These are phyloP conservation scores for Sus cebifrons DNA, from an alignment of 2,797 vertebrate genomes.

Conservation along the genomic window DNA sequence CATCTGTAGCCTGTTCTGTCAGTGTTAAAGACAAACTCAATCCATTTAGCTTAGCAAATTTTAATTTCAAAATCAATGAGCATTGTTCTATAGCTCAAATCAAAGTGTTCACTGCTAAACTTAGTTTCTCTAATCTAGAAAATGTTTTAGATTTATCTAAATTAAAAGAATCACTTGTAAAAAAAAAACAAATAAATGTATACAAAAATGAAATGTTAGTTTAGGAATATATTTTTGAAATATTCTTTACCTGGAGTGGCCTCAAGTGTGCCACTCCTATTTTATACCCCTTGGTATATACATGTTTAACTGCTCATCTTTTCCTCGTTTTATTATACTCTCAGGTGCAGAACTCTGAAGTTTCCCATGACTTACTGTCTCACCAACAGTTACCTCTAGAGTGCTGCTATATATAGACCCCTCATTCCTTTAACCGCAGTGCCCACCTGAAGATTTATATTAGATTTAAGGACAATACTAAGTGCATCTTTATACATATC, in stretches of 20 bases:
- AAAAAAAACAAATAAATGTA: neutral
- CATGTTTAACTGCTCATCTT: neutral
- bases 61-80: slow-evolving; percentile 39
- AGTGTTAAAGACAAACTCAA: neutral
- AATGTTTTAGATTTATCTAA: slow-evolving; percentile 41
- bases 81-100: neutral
- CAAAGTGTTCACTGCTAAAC: neutral
- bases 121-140: slow-evolving; percentile 24
- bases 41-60: neutral
- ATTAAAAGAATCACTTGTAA: neutral
- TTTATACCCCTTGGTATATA: neutral
- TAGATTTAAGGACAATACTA: neutral
- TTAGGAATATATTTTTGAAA: neutral
- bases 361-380: neutral
- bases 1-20: neutral
- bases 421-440: neutral
- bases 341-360: neutral
- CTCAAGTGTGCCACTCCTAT: neutral
- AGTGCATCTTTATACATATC: neutral
- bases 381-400: neutral
- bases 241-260: neutral
- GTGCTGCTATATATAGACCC: neutral
- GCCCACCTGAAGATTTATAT: neutral
- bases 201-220: neutral
- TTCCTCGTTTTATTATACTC: neutral